Evolutionary conservation across 2,113 vertebrate genomes (phyloP).

Genomic region (Gymnorhina tibicen): DNA sequence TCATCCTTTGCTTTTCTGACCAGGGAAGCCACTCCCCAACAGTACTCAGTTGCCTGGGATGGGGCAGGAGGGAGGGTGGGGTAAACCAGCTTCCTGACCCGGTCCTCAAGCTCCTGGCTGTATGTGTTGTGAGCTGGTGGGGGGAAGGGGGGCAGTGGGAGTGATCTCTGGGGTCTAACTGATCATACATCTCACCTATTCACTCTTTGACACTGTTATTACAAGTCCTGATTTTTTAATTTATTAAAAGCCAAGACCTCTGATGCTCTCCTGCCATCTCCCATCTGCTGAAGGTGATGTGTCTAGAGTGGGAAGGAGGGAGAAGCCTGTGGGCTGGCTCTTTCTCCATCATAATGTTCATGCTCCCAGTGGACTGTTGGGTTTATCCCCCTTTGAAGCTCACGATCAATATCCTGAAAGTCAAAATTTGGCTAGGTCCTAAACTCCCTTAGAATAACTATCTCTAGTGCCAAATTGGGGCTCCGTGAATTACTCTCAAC

Average conservation of each 20-base stretch:
- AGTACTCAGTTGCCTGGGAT: not conserved
- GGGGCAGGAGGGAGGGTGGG: not conserved
- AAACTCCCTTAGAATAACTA: not conserved
- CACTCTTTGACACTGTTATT: not conserved
- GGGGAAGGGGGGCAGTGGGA: rapidly evolving
- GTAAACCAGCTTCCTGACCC: not conserved
- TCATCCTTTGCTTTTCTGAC: not conserved
- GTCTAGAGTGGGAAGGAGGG: not conserved
- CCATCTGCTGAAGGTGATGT: not conserved
- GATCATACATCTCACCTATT: not conserved
- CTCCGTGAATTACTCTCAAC: not conserved
- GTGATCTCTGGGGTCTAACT: not conserved
- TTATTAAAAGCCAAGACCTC: not conserved
- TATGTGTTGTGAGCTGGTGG: not conserved
- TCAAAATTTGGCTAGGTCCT: not conserved
- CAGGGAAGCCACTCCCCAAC: rapidly evolving
- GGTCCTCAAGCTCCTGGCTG: rapidly evolving
- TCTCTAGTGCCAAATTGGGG: not conserved
- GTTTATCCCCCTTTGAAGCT: not conserved
- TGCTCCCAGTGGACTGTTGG: not conserved
- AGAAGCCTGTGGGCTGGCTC: not conserved
- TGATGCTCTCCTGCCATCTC: not conserved
- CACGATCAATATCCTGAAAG: not conserved
- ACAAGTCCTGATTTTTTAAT: not conserved
- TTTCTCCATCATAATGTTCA: rapidly evolving